Base-by-base conservation (phyloP, 2,113 vertebrate genomes). In the Corynorhinus townsendii region DNA sequence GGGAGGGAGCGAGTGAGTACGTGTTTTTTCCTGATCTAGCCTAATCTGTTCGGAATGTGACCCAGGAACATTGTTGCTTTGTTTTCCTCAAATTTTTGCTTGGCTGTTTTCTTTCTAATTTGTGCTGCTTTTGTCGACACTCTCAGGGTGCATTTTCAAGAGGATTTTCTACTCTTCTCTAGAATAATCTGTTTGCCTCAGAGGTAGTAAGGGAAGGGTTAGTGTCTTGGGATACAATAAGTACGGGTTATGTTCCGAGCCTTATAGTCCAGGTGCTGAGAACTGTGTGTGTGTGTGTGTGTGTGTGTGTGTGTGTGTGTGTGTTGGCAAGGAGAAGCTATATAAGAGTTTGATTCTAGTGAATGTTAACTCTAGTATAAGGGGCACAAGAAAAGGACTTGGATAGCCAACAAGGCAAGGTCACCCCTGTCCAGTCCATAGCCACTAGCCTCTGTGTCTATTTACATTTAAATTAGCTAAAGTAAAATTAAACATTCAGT, bases 1-100 rank as follows among this genome's bases (percentile, higher is more conserved):
- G 0, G 22, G 52, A 59, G 28, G 19, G 45, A 14, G 0, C 54
- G 40, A 16, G n/a, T 15, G 77, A 2, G 1, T 69, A 68, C 43
- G 2, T 75, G 95, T 81, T 5, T 64, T 81, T 82, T 52, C 47
- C 43, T 43, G 24, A 89, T 72, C 14, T 5, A 10, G 72, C 40
- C 72, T n/a, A 1, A 0, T 68, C 26, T 5, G 2, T 11, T 80
- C 26, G 35, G 49, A 75, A 75, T 16, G 8, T 38, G 82, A 49
- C 8, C 16, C 7, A 30, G 47, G 81, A 68, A 56, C 40, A 33
- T n/a, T 2, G 40, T 7, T 17, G 33, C 49, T 79, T 38, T 30
- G 59, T 83, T 73, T 89, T n/a, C 4, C 62, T 19, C 14, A 7
- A 1, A 8, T 54, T 33, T 33, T 89, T 82, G 75, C 75, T 40